Conservation (phyloP, 2,797 vertebrate genomes). For the Myripristis murdjan region DNA sequence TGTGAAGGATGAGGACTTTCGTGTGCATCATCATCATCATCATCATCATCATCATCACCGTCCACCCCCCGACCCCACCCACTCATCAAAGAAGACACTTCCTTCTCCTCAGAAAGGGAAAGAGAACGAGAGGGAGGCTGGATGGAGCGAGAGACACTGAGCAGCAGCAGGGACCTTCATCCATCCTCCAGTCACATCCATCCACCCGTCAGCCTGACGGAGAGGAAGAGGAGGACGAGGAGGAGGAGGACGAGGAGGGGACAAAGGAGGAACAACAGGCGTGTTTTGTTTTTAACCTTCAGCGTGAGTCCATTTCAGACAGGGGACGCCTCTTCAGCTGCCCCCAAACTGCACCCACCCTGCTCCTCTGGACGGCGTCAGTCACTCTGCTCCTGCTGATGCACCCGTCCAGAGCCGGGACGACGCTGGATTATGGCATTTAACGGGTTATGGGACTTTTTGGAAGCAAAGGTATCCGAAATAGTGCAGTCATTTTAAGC, state of each 20-base stretch:
- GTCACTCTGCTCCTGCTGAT: background rate
- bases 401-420: conserved; percentile 31
- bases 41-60: conserved; percentile 15
- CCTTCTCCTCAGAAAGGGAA: conserved; percentile 15
- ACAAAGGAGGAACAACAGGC: conserved; percentile 23
- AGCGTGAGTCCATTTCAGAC: background rate
- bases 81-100: background rate
- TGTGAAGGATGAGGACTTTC: too few relatives aligned
- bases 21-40: conserved; percentile 22
- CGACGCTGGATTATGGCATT: background rate
- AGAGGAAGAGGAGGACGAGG: conserved; percentile 10
- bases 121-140: conserved; percentile 2
- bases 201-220: conserved; percentile 46
- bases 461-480: background rate
- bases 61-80: conserved; percentile 20
- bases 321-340: conserved; percentile 57
- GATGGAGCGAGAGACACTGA: conserved; percentile 40
- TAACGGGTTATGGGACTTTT: background rate
- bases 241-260: conserved; percentile 35
- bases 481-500: too few relatives aligned
- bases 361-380: too few relatives aligned
- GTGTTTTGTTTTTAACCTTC: conserved; percentile 25
- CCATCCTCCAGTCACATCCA: conserved; percentile 41
- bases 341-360: conserved; percentile 9
- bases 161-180: conserved; percentile 41